These are phyloP conservation scores for Tuberolachnus salignus DNA, from an alignment of 2,888 invertebrate species.

Conservation along the genomic window DNA sequence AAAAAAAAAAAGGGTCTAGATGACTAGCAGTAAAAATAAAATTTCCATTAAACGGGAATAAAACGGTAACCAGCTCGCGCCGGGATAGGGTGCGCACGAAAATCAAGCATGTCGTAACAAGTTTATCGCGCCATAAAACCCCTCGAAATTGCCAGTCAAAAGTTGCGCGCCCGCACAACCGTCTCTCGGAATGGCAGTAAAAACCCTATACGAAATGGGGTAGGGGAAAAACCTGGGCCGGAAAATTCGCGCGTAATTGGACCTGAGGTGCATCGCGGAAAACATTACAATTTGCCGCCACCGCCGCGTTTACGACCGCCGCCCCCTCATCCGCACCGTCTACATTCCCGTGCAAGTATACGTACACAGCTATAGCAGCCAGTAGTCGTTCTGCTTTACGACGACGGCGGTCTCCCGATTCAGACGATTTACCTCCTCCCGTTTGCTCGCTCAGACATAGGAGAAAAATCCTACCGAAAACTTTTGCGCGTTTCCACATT, in stretches of 20 bases:
- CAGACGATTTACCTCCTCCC: constrained; percentile 17
- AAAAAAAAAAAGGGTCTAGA: constrained; percentile 47
- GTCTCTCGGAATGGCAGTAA: constrained; percentile 42
- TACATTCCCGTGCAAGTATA: too few species aligned
- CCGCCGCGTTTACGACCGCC: constrained; percentile 47
- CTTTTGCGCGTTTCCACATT: not conserved
- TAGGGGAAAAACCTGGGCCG: constrained; percentile 34
- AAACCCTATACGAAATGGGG: constrained; percentile 24
- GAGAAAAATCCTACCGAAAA: not conserved
- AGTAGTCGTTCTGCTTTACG: constrained; percentile 48
- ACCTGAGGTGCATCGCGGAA: constrained; percentile 53
- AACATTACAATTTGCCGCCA: constrained; percentile 54
- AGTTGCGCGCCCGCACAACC: constrained; percentile 27
- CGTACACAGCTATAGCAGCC: too few species aligned
- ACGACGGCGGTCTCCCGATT: constrained; percentile 23
- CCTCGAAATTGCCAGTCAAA: constrained; percentile 53
- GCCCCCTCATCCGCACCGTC: too few species aligned
- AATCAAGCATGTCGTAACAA: constrained; percentile 58
- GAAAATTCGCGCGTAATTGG: constrained; percentile 54
- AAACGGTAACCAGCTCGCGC: constrained; percentile 45
- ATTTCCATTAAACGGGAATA: constrained; percentile 56
- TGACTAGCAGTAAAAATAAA: constrained; percentile 53
- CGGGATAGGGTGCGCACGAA: constrained; percentile 49
- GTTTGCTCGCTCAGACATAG: not conserved
- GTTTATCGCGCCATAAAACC: constrained; percentile 58